phyloP scores from a whole-genome alignment of 2,113 vertebrate genomes.

The Percopsis transmontana region DNA sequence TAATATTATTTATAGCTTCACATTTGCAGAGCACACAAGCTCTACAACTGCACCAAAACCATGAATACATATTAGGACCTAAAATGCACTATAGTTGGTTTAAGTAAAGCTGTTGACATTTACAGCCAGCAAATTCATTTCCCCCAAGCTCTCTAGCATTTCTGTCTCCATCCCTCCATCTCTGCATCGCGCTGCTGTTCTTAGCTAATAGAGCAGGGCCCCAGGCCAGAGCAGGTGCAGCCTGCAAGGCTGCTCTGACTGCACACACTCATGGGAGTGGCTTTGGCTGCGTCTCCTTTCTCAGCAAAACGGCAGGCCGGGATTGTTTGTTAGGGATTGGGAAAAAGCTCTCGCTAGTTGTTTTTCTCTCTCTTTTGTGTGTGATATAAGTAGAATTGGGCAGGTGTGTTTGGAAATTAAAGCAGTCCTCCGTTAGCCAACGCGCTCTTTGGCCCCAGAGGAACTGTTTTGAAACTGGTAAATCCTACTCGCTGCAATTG shows the following conservation, averaged over 20 bases:
- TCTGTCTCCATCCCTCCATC: constrained; percentile 19
- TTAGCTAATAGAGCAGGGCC: constrained; percentile 41
- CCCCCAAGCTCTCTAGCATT: constrained; percentile 9
- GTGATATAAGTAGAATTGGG: constrained; percentile 46
- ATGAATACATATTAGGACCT: constrained; percentile 42
- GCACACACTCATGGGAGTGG: constrained; percentile 44
- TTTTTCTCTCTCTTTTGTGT: background rate
- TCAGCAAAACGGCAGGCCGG: constrained; percentile 43
- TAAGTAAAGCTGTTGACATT: constrained; percentile 57
- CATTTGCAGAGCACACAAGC: constrained; percentile 19
- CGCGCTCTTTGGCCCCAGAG: constrained; percentile 27
- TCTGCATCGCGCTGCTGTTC: constrained; percentile 39
- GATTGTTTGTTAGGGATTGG: constrained; percentile 42
- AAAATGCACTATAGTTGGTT: constrained; percentile 24
- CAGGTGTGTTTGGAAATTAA: constrained; percentile 63
- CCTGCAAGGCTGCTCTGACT: constrained; percentile 47
- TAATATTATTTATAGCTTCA: constrained; percentile 49
- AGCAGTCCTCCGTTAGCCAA: constrained; percentile 37
- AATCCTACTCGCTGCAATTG: constrained; percentile 49
- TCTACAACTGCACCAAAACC: constrained; percentile 32
- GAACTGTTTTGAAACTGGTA: constrained; percentile 37
- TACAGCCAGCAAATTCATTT: constrained; percentile 36
- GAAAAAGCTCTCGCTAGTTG: constrained; percentile 30
- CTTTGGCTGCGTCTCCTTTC: constrained; percentile 43
- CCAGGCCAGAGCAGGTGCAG: constrained; percentile 63